Conservation (phyloP, 2,113 vertebrate species). For the Oxyura jamaicensis region DNA sequence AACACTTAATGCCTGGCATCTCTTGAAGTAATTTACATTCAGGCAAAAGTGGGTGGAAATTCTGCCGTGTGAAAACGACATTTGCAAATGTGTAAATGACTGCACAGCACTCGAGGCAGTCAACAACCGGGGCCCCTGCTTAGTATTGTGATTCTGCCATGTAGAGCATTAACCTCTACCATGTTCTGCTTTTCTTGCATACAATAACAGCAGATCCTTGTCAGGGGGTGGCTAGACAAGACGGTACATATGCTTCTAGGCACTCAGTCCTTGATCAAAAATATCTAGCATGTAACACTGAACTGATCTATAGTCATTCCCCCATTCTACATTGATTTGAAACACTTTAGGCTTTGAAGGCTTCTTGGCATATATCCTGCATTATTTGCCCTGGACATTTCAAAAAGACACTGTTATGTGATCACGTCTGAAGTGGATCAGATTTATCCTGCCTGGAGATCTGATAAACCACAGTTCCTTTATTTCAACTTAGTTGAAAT, state of each 20-base stretch:
- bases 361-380: not conserved
- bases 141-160: conserved; percentile 20
- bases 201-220: conserved; percentile 44
- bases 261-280: conserved; percentile 17
- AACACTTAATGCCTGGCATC: conserved; percentile 52
- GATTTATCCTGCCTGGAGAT: not conserved
- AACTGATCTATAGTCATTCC: conserved; percentile 8
- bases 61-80: conserved; percentile 30
- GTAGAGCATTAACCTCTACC: conserved; percentile 55
- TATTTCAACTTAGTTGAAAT: not conserved
- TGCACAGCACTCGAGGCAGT: not conserved
- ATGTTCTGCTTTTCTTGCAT: conserved; percentile 26
- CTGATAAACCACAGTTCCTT: not conserved
- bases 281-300: not conserved
- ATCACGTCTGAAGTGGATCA: not conserved
- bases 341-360: conserved; percentile 12
- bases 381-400: not conserved
- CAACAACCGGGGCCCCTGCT: not conserved
- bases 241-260: not conserved
- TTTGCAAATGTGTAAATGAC: conserved; percentile 61
- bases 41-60: conserved; percentile 62
- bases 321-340: not conserved
- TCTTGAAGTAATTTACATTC: conserved; percentile 44
- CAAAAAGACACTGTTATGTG: not conserved
- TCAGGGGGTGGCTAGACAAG: conserved; percentile 51